Conservation (phyloP, 1,140 invertebrate species). For the Cryptotermes secundus region DNA sequence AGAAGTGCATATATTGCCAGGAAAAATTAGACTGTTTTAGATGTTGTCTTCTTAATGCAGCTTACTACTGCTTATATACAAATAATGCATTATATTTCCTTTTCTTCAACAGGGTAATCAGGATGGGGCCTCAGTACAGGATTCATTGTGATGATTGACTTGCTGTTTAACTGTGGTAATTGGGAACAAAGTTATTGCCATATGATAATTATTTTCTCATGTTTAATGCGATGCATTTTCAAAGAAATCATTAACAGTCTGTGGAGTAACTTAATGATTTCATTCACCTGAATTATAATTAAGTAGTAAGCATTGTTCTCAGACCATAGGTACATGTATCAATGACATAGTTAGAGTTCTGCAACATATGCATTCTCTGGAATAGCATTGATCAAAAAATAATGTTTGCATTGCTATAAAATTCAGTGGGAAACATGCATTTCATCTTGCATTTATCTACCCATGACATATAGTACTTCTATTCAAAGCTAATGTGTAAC, state of each 20-base stretch:
- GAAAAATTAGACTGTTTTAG: too few relatives aligned
- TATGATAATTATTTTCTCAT: neutral
- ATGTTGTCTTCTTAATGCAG: too few relatives aligned
- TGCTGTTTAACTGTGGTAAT: neutral
- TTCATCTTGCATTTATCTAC: neutral
- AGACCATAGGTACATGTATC: neutral
- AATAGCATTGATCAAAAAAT: too few relatives aligned
- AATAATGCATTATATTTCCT: neutral
- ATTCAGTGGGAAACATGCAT: neutral
- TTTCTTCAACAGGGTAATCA: conserved; percentile 22
- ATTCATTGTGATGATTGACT: neutral
- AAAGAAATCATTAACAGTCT: neutral
- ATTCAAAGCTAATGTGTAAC: neutral
- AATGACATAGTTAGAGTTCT: neutral
- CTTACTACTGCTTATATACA: too few relatives aligned
- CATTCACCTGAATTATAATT: neutral
- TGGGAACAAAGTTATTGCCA: conserved; percentile 14
- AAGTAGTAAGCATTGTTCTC: too few relatives aligned
- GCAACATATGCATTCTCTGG: neutral
- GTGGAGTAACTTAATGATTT: neutral
- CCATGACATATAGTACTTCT: neutral
- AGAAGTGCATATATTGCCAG: too few relatives aligned
- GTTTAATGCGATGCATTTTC: neutral
- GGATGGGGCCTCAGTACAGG: neutral
- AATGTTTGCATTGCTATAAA: neutral